These are phyloP conservation scores for Vulpes vulpes DNA, from an alignment of 2,113 vertebrate genomes.

Conservation along the genomic window DNA sequence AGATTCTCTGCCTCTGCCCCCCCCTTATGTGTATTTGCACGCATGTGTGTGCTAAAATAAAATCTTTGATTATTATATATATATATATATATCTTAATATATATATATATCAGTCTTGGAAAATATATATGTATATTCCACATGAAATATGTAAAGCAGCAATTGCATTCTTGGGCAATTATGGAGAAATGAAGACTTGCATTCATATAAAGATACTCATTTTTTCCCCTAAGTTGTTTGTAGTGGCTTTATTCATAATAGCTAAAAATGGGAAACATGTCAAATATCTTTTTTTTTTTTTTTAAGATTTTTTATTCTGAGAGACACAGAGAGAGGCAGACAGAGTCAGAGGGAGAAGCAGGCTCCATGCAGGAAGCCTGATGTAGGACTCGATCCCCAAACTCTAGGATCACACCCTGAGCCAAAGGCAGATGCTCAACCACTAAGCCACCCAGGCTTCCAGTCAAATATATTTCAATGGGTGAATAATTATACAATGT, in stretches of 20 bases:
- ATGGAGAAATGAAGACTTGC: not conserved
- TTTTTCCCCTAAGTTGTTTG: not conserved
- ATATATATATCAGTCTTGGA: not conserved
- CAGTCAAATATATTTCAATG: not conserved
- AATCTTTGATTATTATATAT: not conserved
- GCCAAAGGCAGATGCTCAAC: no score
- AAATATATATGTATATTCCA: not conserved
- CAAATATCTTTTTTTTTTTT: not conserved
- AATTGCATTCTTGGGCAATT: not conserved
- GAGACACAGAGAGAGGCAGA: no score
- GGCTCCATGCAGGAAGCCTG: no score
- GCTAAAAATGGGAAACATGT: not conserved
- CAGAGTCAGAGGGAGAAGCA: no score
- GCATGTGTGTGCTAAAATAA: not conserved
- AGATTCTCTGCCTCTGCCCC: not conserved
- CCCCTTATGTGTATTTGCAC: not conserved
- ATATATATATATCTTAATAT: not conserved
- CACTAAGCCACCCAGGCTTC: no score
- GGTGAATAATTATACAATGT: not conserved
- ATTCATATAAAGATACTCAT: not conserved
- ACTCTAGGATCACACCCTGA: no score
- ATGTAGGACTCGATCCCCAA: no score
- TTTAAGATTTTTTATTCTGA: no score
- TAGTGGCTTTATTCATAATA: not conserved
- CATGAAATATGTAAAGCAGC: not conserved